Conservation (phyloP, 1,140 invertebrate genomes). For the Papilio polytes region DNA sequence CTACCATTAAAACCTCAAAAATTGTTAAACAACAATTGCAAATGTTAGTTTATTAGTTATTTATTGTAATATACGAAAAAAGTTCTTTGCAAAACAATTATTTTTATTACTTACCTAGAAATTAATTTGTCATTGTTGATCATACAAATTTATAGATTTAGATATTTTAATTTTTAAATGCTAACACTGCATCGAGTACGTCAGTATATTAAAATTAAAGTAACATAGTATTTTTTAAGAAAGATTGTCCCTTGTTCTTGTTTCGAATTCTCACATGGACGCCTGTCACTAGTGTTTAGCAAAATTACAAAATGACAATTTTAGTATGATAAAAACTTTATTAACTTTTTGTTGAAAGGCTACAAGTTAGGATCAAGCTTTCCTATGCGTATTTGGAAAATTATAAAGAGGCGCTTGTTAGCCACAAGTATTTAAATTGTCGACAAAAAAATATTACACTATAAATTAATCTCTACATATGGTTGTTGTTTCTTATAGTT, state of each 20-base stretch:
- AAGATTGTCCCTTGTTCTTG: background rate
- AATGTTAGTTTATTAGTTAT: conserved; percentile 55
- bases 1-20: conserved; percentile 50
- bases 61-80: conserved; percentile 56
- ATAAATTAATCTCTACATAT: background rate
- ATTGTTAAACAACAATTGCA: conserved; percentile 6
- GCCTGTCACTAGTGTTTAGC: background rate
- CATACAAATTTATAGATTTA: background rate
- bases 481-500: background rate
- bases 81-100: conserved; percentile 41
- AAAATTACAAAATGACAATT: background rate
- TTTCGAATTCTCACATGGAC: background rate
- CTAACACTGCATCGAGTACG: too few relatives aligned
- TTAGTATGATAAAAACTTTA: background rate
- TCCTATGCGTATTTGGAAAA: too few relatives aligned
- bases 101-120: background rate
- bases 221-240: background rate
- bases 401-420: too few relatives aligned
- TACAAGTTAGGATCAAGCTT: background rate
- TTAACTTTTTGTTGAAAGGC: too few relatives aligned
- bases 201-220: background rate
- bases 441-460: background rate
- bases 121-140: background rate
- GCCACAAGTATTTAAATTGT: too few relatives aligned
- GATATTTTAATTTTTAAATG: background rate